Conservation (phyloP, 2,888 invertebrate species). For the Coelinius sp. region DNA sequence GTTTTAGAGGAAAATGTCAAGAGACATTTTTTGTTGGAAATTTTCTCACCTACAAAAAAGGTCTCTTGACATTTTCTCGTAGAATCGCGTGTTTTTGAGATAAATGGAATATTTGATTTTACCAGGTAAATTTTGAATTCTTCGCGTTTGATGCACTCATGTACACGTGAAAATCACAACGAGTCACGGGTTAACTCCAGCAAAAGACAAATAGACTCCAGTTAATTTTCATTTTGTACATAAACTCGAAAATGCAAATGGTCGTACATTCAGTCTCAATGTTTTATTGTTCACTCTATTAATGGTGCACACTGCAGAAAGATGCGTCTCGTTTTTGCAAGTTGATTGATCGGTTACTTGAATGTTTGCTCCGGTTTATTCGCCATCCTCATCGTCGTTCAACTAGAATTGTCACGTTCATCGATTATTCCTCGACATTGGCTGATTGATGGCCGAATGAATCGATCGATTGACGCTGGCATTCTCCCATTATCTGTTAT, state of each 20-base stretch:
- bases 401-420: slow-evolving; percentile 68
- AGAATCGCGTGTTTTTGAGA: too few relatives aligned
- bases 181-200: too few relatives aligned
- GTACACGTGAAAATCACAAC: too few relatives aligned
- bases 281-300: slow-evolving; percentile 13
- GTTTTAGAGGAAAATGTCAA: too few relatives aligned
- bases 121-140: too few relatives aligned
- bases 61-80: too few relatives aligned
- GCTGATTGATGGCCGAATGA: slow-evolving; percentile 66
- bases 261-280: background rate
- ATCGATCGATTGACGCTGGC: slow-evolving; percentile 60
- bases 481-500: slow-evolving; percentile 14
- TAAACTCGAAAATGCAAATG: background rate
- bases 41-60: too few relatives aligned
- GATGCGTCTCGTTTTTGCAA: slow-evolving; percentile 52
- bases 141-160: too few relatives aligned
- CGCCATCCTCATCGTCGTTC: slow-evolving; percentile 62
- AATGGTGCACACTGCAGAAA: slow-evolving; percentile 12
- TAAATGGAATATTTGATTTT: background rate
- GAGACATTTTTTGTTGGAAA: too few relatives aligned
- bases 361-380: slow-evolving; percentile 68
- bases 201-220: background rate
- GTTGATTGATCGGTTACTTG: slow-evolving; percentile 65
- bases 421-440: slow-evolving; percentile 67
- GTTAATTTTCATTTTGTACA: background rate